Conservation (phyloP, 2,113 vertebrate genomes). For the Thunnus thynnus region DNA sequence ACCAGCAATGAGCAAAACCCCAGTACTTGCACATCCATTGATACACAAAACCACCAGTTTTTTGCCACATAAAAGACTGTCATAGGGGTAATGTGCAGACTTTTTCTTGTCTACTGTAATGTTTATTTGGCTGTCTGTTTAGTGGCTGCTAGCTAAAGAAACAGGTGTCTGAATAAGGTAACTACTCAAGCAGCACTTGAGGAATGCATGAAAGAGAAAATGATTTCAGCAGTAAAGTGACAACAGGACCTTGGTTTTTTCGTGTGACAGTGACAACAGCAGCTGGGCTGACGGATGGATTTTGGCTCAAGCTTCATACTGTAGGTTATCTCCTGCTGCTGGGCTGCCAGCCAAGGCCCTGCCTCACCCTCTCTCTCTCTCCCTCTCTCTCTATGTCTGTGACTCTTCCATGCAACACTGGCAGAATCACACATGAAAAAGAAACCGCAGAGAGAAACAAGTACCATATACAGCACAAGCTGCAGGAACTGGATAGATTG, state of each 20-base stretch:
- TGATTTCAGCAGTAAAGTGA: neutral
- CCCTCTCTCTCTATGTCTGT: neutral
- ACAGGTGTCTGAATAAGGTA: conserved; percentile 1
- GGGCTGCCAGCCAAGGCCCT: conserved; percentile 19
- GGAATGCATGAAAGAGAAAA: neutral
- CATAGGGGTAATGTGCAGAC: no score
- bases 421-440: conserved; percentile 23
- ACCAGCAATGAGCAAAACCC: neutral
- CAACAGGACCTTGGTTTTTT: neutral
- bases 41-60: no score
- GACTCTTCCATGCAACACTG: conserved; percentile 13
- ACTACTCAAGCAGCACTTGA: neutral
- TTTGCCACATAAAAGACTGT: no score
- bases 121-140: neutral
- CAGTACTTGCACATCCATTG: no score
- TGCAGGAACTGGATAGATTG: conserved; percentile 10
- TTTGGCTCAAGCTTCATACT: conserved; percentile 18
- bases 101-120: neutral
- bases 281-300: conserved; percentile 32
- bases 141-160: neutral
- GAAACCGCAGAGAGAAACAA: neutral
- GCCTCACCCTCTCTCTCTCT: conserved; percentile 15
- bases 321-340: conserved; percentile 35
- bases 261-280: conserved; percentile 39
- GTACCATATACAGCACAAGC: neutral